A percentile compares a stretch with the other conserved stretches of the same genome.
These are phyloP conservation scores for Microcebus tavaratra DNA, from an alignment of 2,113 vertebrate genomes.

Conservation along the genomic window DNA sequence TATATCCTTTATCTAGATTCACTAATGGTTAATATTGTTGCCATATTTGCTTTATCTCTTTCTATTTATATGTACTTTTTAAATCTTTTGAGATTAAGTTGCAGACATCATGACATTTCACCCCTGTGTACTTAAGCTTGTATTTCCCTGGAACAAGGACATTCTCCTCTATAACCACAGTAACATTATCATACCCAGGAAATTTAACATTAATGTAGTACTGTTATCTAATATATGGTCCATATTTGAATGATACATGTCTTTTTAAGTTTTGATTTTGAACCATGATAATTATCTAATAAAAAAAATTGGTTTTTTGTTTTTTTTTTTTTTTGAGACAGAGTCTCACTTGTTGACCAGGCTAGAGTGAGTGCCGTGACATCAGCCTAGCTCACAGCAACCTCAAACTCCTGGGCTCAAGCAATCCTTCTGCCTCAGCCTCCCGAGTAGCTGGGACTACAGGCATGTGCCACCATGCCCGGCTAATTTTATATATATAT, in stretches of 20 bases:
- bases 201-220: background rate
- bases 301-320: background rate
- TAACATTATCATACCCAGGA: background rate
- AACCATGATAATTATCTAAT: background rate
- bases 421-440: no score
- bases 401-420: no score
- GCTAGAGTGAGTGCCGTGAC: no score
- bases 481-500: no score
- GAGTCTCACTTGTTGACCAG: no score
- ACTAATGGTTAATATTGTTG: background rate
- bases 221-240: background rate
- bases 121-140: background rate
- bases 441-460: no score
- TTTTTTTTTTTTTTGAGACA: no score
- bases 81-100: slow-evolving; percentile 44
- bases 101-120: background rate
- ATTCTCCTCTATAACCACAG: background rate
- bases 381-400: no score
- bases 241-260: background rate
- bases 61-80: slow-evolving; percentile 14
- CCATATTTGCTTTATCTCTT: slow-evolving; percentile 9
- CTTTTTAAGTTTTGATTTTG: background rate
- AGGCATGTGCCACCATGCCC: no score
- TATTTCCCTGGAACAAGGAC: background rate
- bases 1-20: background rate